Evolutionary conservation across 2,797 vertebrate species (phyloP), one percentile per base, ranked within the genome.

Genomic region (Pteronotus mesoamericanus): DNA sequence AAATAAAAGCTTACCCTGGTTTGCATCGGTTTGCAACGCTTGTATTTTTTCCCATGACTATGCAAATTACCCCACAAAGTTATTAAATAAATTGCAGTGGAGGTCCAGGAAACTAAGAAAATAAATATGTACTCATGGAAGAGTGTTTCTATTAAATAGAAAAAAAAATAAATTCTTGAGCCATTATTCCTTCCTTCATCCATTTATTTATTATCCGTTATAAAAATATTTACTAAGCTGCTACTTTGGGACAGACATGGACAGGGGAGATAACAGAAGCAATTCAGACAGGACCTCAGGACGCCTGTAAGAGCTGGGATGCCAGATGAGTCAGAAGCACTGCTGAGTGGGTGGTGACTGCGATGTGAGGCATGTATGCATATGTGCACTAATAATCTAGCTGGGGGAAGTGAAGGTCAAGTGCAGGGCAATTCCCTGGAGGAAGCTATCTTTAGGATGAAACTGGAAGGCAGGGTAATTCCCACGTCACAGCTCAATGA

Each of bases 121-220:
- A 94, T 59, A 93, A 96, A 87, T 80, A 93, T 8, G 22, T 4
- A 46, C 57, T 77, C 51, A 32, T 22, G 68, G 12, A 64, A 94
- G 78, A 86, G 18, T 32, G 22, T 26, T 92, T 94, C 84, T 84
- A 89, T 61, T 84, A 86, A 86, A 80, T 6, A 88, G 59, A 48
- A 79, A 95, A 94, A 68, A 88, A 96, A 83, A 71, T n/a, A 83
- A 88, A 37, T 68, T 68, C 82, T 66, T 83, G 55, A 75, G 55
- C 74, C 59, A 78, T 64, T 74, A 89, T 59, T 79, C 46, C 46
- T 82, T 91, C 92, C 74, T 82, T 83, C 48, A 83, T 59, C 39
- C 55, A 71, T 82, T 80, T 68, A 64, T 90, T 87, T 90, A 94
- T 86, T 79, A 79, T 79, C 86, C 89, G 87, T 94, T 89, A 61